Evolutionary conservation across 2,888 invertebrate genomes (phyloP), one percentile per base, ranked within the genome.

Genomic region (Mimachlamys varia): DNA sequence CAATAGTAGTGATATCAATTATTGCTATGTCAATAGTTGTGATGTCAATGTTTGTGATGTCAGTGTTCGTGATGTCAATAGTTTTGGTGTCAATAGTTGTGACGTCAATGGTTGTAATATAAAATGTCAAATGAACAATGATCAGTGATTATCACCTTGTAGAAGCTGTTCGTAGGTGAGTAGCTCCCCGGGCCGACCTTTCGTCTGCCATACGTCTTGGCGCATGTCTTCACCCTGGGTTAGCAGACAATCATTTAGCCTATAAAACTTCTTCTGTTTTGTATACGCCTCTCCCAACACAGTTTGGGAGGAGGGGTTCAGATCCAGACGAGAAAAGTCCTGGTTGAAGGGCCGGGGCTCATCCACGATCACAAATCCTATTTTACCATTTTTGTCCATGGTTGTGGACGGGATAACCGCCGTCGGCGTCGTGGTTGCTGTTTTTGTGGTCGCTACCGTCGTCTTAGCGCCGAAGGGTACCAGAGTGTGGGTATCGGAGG

Each of bases 121-220:
- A 7, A 53, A 15, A 12, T 44, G 7, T 44, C 4, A 7, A 5
- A 44, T 50, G 49, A 17, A 13, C 50, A n/a, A n/a, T n/a, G n/a
- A n/a, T n/a, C n/a, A n/a, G n/a, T n/a, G n/a, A 17, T 38, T 58
- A 90, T 91, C 93, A 96, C 96, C 96, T 93, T 96, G 95, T 62
- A 96, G 90, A 22, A 96, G 92, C 89, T 95, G 95, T 92, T 96
- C 96, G 89, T 96, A 96, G 0, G 95, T 94, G 90, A 96, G 92
- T 12, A 94, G 94, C 88, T 95, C 95, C 12, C 95, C 95, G 3
- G 95, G 93, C 90, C 94, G 95, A 33, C 95, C 94, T 37, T 95
- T 93, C 27, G 94, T 93, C 88, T 95, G 95, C 93, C 95, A 94
- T 4, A 95, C 94, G 38, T 93, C 93, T 53, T 94, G 93, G 88